Percentiles rank a stretch among this genome's conserved stretches.
Evolutionary conservation across 2,888 invertebrate genomes (phyloP).

Genomic region (Leptinotarsa peninsularis): DNA sequence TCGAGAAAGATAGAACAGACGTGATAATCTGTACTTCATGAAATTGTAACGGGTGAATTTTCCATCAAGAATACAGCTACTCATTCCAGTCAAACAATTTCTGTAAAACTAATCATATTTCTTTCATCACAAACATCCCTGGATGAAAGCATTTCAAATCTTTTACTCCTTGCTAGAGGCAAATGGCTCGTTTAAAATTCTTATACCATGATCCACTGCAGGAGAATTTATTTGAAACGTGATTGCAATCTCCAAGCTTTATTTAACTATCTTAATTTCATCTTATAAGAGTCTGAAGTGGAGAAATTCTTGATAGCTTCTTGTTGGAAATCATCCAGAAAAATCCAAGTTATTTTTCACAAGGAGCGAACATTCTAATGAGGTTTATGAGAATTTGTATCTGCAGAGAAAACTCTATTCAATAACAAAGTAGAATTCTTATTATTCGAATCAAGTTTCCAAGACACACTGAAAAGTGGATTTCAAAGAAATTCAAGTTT

Average conservation of each 20-base stretch:
- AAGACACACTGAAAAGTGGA: too few species aligned
- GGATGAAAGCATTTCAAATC: background rate
- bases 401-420: background rate
- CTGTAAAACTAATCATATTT: background rate
- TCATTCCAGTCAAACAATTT: background rate
- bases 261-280: slow-evolving; percentile 1
- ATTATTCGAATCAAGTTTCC: too few species aligned
- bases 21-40: too few species aligned
- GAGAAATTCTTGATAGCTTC: background rate
- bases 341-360: background rate
- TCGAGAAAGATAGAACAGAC: too few species aligned
- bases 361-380: background rate
- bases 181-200: background rate
- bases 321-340: background rate
- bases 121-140: background rate
- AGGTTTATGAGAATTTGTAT: background rate
- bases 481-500: too few species aligned
- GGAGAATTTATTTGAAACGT: background rate
- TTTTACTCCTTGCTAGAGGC: background rate
- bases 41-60: too few species aligned
- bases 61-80: too few species aligned
- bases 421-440: too few species aligned
- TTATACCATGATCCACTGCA: slow-evolving; percentile 1
- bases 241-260: background rate
- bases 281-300: slow-evolving; percentile 2